A percentile compares a stretch with the other conserved stretches of the same genome.
Conservation (phyloP, 2,888 invertebrate genomes). For the Scaptomyza flava region DNA sequence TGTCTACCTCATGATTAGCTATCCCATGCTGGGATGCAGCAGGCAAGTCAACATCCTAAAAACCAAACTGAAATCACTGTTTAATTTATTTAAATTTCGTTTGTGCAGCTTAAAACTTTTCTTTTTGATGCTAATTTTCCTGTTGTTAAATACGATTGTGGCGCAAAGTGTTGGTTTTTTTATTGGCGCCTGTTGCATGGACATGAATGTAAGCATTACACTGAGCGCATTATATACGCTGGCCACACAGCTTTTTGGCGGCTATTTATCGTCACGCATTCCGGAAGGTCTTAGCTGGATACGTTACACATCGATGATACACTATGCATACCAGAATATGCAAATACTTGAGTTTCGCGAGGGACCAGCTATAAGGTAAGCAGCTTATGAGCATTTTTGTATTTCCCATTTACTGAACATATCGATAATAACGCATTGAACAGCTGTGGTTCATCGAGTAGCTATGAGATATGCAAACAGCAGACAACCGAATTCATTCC, state of each 20-base stretch:
- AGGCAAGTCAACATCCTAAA: conserved; percentile 59
- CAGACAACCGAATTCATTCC: conserved; percentile 86
- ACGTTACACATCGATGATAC: conserved; percentile 90
- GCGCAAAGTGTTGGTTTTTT: conserved; percentile 92
- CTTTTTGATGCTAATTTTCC: conserved; percentile 88
- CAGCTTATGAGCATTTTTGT: neutral
- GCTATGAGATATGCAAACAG: conserved; percentile 88
- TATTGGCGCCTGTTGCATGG: conserved; percentile 91
- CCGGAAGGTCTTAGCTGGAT: conserved; percentile 91
- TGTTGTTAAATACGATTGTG: conserved; percentile 89
- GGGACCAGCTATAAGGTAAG: conserved; percentile 89
- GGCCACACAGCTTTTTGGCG: conserved; percentile 90
- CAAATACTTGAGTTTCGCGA: conserved; percentile 91
- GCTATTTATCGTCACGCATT: conserved; percentile 90
- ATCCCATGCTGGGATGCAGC: conserved; percentile 89
- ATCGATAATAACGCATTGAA: neutral
- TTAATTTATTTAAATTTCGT: neutral
- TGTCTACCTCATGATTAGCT: conserved; percentile 90
- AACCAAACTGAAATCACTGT: neutral
- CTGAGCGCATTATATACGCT: conserved; percentile 91
- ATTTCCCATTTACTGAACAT: neutral
- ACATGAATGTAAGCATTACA: conserved; percentile 91
- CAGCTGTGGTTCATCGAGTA: conserved; percentile 89
- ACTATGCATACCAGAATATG: conserved; percentile 93
- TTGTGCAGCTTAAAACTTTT: conserved; percentile 86